Base-by-base conservation (phyloP, 1,140 invertebrate species). In the Mactra quadrangularis region DNA sequence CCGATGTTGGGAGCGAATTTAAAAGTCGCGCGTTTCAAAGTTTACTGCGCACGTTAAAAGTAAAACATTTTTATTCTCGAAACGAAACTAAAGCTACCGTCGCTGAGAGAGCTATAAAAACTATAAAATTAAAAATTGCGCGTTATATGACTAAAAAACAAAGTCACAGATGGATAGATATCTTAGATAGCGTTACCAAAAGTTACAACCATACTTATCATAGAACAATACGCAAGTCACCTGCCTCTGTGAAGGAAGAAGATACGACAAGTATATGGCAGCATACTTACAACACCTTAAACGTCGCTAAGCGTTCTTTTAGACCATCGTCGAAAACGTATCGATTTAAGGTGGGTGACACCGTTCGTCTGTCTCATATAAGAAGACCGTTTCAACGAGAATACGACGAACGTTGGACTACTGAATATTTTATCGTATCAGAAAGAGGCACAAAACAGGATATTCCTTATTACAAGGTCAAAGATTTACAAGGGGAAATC, bases 191-290 rank as follows among this genome's bases (percentile, higher is more conserved):
- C 4, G 25, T 74, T 11, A 45, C 59, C 7, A n/a, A 83, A 35
- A 79, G 59, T 74, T 84, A 79, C 29, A 84, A 84, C 57, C n/a
- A 55, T 55, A 55, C 45, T 47, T 68, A 74, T 53, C 75, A 79
- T 57, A 52, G 83, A 11, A 55, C 74, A 59, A 78, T 84, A 9
- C 60, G 66, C 17, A 72, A 27, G 59, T 33, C 22, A 53, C 83
- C 13, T 22, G 6, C 2, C 0, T 27, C 45, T n/a, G 47, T 53
- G 3, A 52, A 52, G 9, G 0, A 3, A 1, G 19, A 31, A 22
- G 41, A 47, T 31, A 15, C 59, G 38, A n/a, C 25, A 31, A 9
- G 3, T 17, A 15, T 62, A 25, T 62, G 59, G 59, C 27, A 33
- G 27, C 59, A 15, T 62, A 9, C 9, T 6, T 62, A 62, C 59